Base-by-base conservation (phyloP, 2,797 vertebrate species). In the Poliocrania exsul region DNA sequence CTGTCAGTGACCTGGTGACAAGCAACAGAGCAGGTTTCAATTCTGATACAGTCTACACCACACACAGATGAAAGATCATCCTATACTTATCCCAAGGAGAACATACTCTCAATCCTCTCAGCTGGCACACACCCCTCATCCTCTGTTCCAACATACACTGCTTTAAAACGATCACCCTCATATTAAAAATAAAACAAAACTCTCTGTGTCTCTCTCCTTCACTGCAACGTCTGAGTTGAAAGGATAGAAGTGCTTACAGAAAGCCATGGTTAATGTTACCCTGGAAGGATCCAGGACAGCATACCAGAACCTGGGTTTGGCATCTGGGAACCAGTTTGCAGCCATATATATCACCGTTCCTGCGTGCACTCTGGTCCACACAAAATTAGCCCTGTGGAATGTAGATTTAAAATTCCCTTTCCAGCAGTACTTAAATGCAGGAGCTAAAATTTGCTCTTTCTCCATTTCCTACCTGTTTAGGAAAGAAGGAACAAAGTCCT, bases 261-360 rank as follows among this genome's bases (percentile, higher is more conserved):
- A 65, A 96, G 57, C 25, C 80, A 37, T 51, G 88, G 88, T 95
- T 94, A 95, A 53, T 47, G 72, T 95, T 92, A 93, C 74, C 81
- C 89, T 94, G 90, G 91, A 81, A 94, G 65, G 91, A 78, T 96
- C 82, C 95, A 92, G 93, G 82, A 37, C 58, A 16, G 81, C 96
- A 93, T 96, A 95, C 96, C 96, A 96, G 86, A 89, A 96, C 94
- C 94, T 88, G 94, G 87, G 53, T 96, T 96, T 96, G 96, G 96
- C 96, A 90, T 69, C 82, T 78, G 91, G 66, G 93, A 92, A 44
- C 85, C 62, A 58, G 26, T 96, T 94, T 92, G 81, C 91, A 95
- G 96, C 95, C 95, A 93, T 91, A 86, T 74, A 35, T 94, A 90
- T 93, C 95, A 92, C 92, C 58, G 28, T 78, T 94, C 72, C 94